phyloP scores from a whole-genome alignment of 2,888 invertebrate species.

The Epinotia brunnichana region DNA sequence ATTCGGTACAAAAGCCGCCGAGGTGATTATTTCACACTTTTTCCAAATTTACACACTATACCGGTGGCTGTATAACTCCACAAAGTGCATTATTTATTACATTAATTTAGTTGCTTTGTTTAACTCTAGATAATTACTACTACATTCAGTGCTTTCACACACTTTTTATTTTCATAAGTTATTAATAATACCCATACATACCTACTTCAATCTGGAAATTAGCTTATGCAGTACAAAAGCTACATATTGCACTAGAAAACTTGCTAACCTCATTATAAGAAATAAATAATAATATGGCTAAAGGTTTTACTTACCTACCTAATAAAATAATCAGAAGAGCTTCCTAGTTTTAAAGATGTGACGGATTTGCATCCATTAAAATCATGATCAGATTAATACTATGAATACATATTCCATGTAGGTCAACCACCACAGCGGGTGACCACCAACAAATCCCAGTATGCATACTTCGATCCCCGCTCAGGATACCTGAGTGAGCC shows the following conservation, averaged over 20 bases:
- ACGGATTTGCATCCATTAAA: not conserved
- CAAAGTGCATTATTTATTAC: slow-evolving; percentile 48
- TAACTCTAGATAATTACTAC: slow-evolving; percentile 29
- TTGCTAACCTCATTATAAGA: slow-evolving; percentile 9
- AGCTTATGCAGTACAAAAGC: slow-evolving; percentile 2
- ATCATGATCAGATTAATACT: not conserved
- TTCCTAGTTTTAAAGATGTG: slow-evolving; percentile 1
- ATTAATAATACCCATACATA: not conserved
- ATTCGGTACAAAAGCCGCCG: slow-evolving; percentile 95
- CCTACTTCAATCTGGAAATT: not conserved
- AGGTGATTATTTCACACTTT: slow-evolving; percentile 87
- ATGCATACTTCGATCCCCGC: slow-evolving; percentile 81
- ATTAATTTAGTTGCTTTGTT: slow-evolving; percentile 49
- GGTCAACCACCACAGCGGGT: slow-evolving; percentile 72
- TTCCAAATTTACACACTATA: slow-evolving; percentile 59
- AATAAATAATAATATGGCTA: slow-evolving; percentile 11
- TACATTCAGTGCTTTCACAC: slow-evolving; percentile 17
- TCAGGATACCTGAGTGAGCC: slow-evolving; percentile 81
- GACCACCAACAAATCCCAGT: slow-evolving; percentile 72
- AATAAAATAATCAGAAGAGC: not conserved
- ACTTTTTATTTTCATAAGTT: slow-evolving; percentile 9
- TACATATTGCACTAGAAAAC: slow-evolving; percentile 2
- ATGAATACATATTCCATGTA: slow-evolving; percentile 45
- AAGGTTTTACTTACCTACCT: not conserved
- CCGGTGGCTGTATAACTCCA: slow-evolving; percentile 67